Percentiles rank a stretch among this genome's conserved stretches.
phyloP scores from a whole-genome alignment of 2,888 invertebrate species.

The Lycocerus yunnanus region DNA sequence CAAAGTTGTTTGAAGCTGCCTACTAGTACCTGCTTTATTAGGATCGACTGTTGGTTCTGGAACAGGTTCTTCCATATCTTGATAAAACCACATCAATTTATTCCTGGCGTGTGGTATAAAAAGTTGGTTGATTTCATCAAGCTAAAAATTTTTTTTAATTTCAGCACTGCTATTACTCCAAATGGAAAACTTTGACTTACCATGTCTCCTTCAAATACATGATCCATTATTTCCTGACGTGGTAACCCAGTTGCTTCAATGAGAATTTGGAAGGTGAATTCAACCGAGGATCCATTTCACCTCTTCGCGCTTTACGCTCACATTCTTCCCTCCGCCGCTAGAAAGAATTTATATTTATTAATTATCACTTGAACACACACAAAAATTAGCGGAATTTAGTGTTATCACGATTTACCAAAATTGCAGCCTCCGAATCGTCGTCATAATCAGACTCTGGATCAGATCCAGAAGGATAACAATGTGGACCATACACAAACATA shows the following conservation, averaged over 20 bases:
- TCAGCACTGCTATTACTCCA: too few species aligned
- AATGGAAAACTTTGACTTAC: slow-evolving; percentile 53
- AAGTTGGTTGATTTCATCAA: slow-evolving; percentile 86
- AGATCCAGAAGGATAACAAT: slow-evolving; percentile 35
- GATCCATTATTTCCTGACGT: slow-evolving; percentile 86
- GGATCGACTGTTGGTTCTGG: slow-evolving; percentile 44
- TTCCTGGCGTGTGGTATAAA: slow-evolving; percentile 85
- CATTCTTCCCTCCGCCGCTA: slow-evolving; percentile 86
- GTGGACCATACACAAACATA: slow-evolving; percentile 50
- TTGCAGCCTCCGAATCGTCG: slow-evolving; percentile 38
- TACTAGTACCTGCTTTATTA: slow-evolving; percentile 46
- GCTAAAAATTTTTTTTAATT: slow-evolving; percentile 53
- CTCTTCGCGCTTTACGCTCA: slow-evolving; percentile 86
- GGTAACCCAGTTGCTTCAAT: slow-evolving; percentile 83
- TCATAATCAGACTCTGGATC: slow-evolving; percentile 40
- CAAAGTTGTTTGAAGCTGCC: slow-evolving; percentile 47
- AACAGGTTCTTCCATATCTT: slow-evolving; percentile 77
- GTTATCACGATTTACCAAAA: slow-evolving; percentile 9
- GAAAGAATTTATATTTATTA: slow-evolving; percentile 26
- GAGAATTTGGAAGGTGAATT: slow-evolving; percentile 86
- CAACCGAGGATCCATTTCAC: slow-evolving; percentile 90
- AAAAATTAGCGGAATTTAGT: neutral
- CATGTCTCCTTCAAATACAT: slow-evolving; percentile 90
- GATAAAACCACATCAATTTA: slow-evolving; percentile 87
- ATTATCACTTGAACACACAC: neutral